These are phyloP conservation scores for Tetramorium bicarinatum DNA, from an alignment of 2,888 invertebrate species.

Conservation along the genomic window DNA sequence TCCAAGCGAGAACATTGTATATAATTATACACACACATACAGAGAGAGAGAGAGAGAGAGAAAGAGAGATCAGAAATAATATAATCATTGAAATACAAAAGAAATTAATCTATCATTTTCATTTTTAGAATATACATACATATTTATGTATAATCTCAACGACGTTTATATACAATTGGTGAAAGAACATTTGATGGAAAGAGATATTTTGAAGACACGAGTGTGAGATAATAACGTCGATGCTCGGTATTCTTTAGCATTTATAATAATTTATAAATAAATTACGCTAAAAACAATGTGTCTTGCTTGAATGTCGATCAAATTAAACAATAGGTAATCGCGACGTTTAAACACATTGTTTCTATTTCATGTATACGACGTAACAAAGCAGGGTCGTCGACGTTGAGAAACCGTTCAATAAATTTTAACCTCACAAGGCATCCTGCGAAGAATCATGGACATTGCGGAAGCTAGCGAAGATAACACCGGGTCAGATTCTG, in stretches of 20 bases:
- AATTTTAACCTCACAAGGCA: slow-evolving; percentile 36
- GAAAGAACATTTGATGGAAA: background rate
- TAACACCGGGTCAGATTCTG: slow-evolving; percentile 67
- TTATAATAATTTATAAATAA: background rate
- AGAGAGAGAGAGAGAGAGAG: too few relatives aligned
- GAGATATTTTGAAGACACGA: background rate
- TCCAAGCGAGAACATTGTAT: background rate
- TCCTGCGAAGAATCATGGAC: slow-evolving; percentile 63
- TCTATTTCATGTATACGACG: slow-evolving; percentile 35
- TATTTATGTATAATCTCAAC: background rate
- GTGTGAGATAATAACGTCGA: background rate
- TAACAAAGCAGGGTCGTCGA: background rate
- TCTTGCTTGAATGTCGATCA: background rate
- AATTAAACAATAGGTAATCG: slow-evolving; percentile 31
- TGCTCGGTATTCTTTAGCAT: background rate
- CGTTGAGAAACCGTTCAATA: slow-evolving; percentile 55
- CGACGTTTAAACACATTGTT: slow-evolving; percentile 29
- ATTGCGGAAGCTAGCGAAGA: slow-evolving; percentile 69
- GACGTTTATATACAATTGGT: background rate
- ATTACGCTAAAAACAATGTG: background rate
- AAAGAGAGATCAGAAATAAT: background rate
- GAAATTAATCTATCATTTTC: background rate
- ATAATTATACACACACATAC: background rate
- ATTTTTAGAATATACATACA: background rate
- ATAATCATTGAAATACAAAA: background rate